Conservation (phyloP, 2,888 invertebrate species). For the Lasioglossum lativentre region DNA sequence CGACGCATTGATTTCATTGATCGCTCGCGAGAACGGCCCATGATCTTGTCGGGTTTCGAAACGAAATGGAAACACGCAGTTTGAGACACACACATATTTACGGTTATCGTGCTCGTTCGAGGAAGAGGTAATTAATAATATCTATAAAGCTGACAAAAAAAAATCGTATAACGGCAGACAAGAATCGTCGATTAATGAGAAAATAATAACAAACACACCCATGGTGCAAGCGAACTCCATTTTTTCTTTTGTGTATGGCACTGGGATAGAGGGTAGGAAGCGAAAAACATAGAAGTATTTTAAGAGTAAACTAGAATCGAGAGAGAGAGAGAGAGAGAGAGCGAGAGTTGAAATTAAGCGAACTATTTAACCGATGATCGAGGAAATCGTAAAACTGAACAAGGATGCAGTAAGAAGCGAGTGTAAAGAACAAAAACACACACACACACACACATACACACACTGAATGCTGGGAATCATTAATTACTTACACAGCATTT, state of each 20-base stretch:
- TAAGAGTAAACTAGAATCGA: slow-evolving; percentile 65
- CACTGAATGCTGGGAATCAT: slow-evolving; percentile 56
- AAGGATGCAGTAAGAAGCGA: slow-evolving; percentile 63
- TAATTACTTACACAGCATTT: slow-evolving; percentile 69
- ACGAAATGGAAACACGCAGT: slow-evolving; percentile 14
- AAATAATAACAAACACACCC: slow-evolving; percentile 68
- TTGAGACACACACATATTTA: slow-evolving; percentile 1
- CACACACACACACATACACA: not conserved
- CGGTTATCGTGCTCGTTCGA: slow-evolving; percentile 1
- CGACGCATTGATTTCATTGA: slow-evolving; percentile 58
- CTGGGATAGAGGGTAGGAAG: slow-evolving; percentile 78
- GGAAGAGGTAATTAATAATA: slow-evolving; percentile 28
- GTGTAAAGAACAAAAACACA: slow-evolving; percentile 74
- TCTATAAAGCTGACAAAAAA: slow-evolving; percentile 20
- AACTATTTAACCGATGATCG: slow-evolving; percentile 18
- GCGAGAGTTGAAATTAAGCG: slow-evolving; percentile 45
- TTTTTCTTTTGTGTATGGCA: slow-evolving; percentile 73
- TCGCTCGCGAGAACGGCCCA: slow-evolving; percentile 69
- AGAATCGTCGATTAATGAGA: not conserved
- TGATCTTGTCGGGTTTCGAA: slow-evolving; percentile 54
- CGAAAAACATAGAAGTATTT: slow-evolving; percentile 64
- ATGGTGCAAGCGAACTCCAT: slow-evolving; percentile 78
- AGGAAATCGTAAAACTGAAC: slow-evolving; percentile 10
- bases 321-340: not conserved
- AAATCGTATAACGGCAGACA: slow-evolving; percentile 31